Evolutionary conservation across 1,140 invertebrate genomes (phyloP), one percentile per base, ranked within the genome.

Genomic region (Drosophila mauritiana): DNA sequence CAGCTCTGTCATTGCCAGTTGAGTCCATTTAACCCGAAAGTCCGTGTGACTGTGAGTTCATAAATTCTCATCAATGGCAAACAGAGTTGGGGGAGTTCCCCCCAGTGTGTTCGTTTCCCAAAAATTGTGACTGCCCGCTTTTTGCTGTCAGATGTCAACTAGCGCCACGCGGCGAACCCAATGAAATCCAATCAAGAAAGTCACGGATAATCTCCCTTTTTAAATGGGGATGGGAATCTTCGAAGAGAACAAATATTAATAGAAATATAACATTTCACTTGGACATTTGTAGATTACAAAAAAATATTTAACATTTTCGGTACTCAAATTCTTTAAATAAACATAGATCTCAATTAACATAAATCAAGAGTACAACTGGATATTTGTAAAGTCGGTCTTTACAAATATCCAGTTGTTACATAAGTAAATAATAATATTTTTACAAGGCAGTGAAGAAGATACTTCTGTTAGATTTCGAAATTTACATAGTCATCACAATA

Each of bases 151-250:
- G 69, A 89, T 78, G 84, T 89, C 84, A 89, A 89, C 73, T 69
- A 89, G 77, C 80, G 84, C 85, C 84, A 89, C 84, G 84, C 84
- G 84, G 84, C 85, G 65, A 52, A 52, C 64, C 69, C 68, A 88
- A 89, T 84, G 76, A 78, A 61, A 49, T 55, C 73, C 82, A 89
- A 89, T 89, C 80, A 89, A 89, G 63, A 53, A 48, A 88, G 70
- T 79, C 59, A 56, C 42, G 79, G 55, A 76, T 88, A 78, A 86
- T 81, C 79, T 69, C 58, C 72, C 39, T 40, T 48, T 73, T 54
- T 42, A n/a, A 34, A 57, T 15, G 51, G 58, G 11, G 11, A 3
- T 22, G 53, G 22, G 40, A 27, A 51, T 11, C 7, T 40, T n/a
- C 7, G 17, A 10, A 39, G 4, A 15, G 36, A 56, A 70, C 57